Evolutionary conservation across 1,140 invertebrate species (phyloP).

Genomic region (Musca vetustissima): DNA sequence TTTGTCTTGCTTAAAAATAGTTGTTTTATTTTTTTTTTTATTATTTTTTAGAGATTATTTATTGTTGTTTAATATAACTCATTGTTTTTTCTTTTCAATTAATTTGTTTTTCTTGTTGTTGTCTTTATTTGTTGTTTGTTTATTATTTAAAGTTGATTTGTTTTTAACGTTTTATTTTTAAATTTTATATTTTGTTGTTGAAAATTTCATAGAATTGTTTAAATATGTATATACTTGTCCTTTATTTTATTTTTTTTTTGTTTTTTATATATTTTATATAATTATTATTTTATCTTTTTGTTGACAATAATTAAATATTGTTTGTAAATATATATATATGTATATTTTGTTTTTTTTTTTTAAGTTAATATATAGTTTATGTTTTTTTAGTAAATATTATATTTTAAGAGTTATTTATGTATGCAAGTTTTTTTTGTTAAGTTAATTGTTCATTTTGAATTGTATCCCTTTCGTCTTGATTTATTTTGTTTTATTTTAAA

Average conservation of each 20-base stretch:
- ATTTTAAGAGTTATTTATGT: constrained; percentile 1
- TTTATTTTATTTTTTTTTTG: too few species aligned
- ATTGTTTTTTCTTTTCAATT: too few species aligned
- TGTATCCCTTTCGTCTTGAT: background rate
- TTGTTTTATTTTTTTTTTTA: too few species aligned
- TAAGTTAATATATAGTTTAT: background rate
- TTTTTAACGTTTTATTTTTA: background rate
- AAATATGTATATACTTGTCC: too few species aligned
- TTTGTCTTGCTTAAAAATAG: too few species aligned
- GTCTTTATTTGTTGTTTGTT: background rate
- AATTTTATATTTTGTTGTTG: background rate
- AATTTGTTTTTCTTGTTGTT: background rate
- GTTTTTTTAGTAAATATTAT: constrained; percentile 17
- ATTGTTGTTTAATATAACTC: too few species aligned
- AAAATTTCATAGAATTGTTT: too few species aligned
- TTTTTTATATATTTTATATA: background rate
- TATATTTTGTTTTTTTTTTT: background rate
- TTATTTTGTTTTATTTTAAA: constrained; percentile 7
- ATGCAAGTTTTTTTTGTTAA: background rate
- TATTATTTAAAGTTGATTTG: too few species aligned
- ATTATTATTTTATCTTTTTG: background rate
- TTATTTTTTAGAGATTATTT: too few species aligned
- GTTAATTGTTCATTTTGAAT: constrained; percentile 10
- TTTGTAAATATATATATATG: background rate
- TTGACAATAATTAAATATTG: constrained; percentile 3